Evolutionary conservation across 2,113 vertebrate species (phyloP).

Genomic region (Orthonyx spaldingii): DNA sequence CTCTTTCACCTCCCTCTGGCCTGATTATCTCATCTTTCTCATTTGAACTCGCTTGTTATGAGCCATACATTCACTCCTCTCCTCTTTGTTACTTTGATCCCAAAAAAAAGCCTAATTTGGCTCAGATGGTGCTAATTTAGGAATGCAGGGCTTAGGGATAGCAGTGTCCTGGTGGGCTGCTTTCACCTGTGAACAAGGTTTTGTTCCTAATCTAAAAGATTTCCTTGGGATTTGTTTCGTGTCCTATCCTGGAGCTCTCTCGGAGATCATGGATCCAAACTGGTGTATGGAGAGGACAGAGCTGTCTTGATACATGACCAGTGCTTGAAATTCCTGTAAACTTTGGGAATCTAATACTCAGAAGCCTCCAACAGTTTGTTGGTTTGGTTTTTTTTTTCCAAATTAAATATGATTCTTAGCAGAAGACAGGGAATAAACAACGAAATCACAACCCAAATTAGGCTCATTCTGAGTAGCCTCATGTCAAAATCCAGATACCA

Average conservation of each 20-base stretch:
- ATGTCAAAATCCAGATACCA: neutral
- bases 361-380: neutral
- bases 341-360: neutral
- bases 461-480: neutral
- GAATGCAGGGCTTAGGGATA: neutral
- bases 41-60: slow-evolving; percentile 23
- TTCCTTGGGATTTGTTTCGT: neutral
- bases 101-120: neutral
- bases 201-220: neutral
- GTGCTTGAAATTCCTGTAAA: neutral
- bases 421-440: neutral
- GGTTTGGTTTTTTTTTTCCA: neutral
- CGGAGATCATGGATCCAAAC: accelerated
- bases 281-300: neutral
- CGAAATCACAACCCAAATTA: neutral
- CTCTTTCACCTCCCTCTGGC: slow-evolving; percentile 35
- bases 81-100: neutral
- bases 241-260: neutral
- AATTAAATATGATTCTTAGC: neutral
- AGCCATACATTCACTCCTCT: neutral
- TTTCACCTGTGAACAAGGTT: neutral
- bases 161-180: neutral
- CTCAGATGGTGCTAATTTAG: slow-evolving; percentile 1
- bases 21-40: slow-evolving; percentile 40
- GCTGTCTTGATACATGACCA: neutral